A percentile compares a stretch with the other conserved stretches of the same genome.
Evolutionary conservation across 2,113 vertebrate species (phyloP).

Genomic region (Tragelaphus strepsiceros): DNA sequence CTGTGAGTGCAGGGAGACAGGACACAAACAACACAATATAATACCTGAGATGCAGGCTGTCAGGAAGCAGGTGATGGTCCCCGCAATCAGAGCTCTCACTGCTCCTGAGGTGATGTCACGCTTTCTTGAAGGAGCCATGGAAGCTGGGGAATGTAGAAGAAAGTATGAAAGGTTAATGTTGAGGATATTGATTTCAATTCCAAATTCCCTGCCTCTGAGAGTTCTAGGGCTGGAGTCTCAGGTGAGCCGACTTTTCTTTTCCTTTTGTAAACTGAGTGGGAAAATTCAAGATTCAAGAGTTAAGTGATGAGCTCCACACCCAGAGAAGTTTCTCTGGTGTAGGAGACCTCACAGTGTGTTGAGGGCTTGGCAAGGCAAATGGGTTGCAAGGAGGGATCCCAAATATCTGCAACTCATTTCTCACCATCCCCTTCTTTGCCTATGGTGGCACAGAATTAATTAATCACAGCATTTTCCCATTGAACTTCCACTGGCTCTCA

Average conservation of each 20-base stretch:
- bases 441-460: background rate
- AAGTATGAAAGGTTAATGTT: background rate
- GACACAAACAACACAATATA: accelerated
- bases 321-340: background rate
- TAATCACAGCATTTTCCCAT: background rate
- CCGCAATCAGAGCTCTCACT: conserved; percentile 85
- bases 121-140: conserved; percentile 84
- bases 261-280: background rate
- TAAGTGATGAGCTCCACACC: background rate
- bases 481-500: background rate
- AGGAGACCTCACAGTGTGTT: background rate
- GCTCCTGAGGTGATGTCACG: conserved; percentile 83
- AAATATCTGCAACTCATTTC: background rate
- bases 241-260: background rate
- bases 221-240: background rate
- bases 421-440: background rate
- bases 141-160: conserved; percentile 72
- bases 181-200: background rate
- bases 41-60: conserved; percentile 91
- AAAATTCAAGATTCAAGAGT: background rate
- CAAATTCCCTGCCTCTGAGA: background rate
- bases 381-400: background rate
- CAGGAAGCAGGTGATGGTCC: conserved; percentile 87
- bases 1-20: accelerated
- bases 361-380: background rate